A percentile compares a stretch with the other conserved stretches of the same genome.
These are phyloP conservation scores for Rostratula benghalensis DNA, from an alignment of 2,113 vertebrate genomes.

Conservation along the genomic window DNA sequence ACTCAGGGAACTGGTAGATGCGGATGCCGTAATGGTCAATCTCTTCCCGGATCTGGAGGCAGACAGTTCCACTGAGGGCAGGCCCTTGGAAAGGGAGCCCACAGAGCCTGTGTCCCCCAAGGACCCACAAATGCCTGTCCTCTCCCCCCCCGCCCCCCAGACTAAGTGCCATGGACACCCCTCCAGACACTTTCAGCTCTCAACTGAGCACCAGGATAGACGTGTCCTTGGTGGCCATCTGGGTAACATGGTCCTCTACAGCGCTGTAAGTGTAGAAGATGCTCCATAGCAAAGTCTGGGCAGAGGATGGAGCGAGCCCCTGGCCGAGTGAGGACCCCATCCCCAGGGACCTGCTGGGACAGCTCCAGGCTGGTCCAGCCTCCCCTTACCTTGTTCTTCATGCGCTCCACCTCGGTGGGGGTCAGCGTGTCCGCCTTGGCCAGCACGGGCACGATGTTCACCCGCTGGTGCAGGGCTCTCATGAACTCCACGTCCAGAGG, in stretches of 20 bases:
- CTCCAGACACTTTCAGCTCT: background rate
- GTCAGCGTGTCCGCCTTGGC: constrained; percentile 97
- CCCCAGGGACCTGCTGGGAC: background rate
- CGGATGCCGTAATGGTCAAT: constrained; percentile 92
- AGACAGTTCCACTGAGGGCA: background rate
- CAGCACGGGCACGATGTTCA: constrained; percentile 95
- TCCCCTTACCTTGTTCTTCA: constrained; percentile 88
- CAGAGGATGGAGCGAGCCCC: background rate
- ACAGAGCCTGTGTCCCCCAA: background rate
- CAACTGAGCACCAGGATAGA: background rate
- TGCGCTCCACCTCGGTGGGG: constrained; percentile 87
- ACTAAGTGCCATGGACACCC: background rate
- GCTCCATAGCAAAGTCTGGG: background rate
- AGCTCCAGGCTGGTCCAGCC: background rate
- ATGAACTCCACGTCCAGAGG: constrained; percentile 97
- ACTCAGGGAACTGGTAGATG: constrained; percentile 97
- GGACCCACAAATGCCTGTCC: background rate
- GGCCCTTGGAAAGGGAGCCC: background rate
- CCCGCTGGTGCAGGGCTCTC: constrained; percentile 94
- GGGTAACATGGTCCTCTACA: background rate
- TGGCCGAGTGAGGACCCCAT: rapidly evolving
- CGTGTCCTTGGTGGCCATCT: rapidly evolving
- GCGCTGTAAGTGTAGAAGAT: rapidly evolving
- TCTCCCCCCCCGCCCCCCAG: too few relatives aligned
- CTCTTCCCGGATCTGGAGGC: constrained; percentile 89